Evolutionary conservation across 2,888 invertebrate species (phyloP), one percentile per base, ranked within the genome.

Genomic region (Ochlodes sylvanus): DNA sequence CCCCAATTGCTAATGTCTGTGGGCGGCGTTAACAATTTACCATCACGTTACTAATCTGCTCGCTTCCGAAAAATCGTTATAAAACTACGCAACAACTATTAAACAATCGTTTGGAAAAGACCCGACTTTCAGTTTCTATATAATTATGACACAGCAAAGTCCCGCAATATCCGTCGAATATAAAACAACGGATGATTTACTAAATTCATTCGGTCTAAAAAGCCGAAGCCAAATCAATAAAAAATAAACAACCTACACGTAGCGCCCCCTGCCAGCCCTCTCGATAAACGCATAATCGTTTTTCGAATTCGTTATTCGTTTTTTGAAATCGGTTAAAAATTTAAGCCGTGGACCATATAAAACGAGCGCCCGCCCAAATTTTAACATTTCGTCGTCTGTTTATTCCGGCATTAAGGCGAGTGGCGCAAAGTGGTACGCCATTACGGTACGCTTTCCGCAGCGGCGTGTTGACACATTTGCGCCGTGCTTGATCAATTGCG

Each of bases 401-500:
- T 50, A 50, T 50, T 52, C 52, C 52, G 14, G 52, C 27, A 52
- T 21, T 55, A 63, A 41, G 63, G 42, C 63, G 52, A 55, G 55
- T 55, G 55, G 27, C 21, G 63, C 42, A 55, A 63, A 63, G 38
- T 63, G 63, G 15, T 63, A 27, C 63, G 63, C 63, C 42, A 63
- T 63, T 63, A 63, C 55, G 42, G 32, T 34, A 62, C 55, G 42
- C 17, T 41, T 21, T 41, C 55, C 32, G 54, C 55, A 41, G 62
- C 62, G 63, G 32, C 42, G 42, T 55, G 55, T 63, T 63, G 63
- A 55, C 63, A 63, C 54, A 63, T 63, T 55, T 63, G 63, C 63
- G 50, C 63, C 63, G 42, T 21, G 38, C 41, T 63, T 63, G 63
- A 63, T 63, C 63, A 63, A 63, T 63, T 54, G 55, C 42, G 54